These are phyloP conservation scores for Sebastes elongatus DNA, from an alignment of 2,797 vertebrate species.

Conservation along the genomic window DNA sequence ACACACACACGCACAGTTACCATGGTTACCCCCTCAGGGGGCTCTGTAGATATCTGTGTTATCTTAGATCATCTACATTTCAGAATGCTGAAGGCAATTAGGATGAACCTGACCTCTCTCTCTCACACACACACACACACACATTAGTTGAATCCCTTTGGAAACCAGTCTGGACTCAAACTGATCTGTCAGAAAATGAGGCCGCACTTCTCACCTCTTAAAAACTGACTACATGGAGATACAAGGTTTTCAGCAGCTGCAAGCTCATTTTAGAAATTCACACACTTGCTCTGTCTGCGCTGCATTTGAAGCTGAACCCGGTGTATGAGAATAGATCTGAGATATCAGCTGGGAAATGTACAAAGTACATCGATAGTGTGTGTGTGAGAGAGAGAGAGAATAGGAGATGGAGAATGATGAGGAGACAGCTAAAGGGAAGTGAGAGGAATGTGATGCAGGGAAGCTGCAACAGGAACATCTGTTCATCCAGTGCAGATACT, in stretches of 20 bases:
- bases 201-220: not conserved
- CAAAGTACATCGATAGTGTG: not conserved
- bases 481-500: conserved; percentile 18
- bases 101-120: conserved; percentile 17
- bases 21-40: conserved; percentile 43
- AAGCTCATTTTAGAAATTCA: conserved; percentile 5
- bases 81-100: conserved; percentile 46
- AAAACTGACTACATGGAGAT: not conserved
- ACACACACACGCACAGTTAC: conserved; percentile 33
- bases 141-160: not conserved
- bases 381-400: not conserved
- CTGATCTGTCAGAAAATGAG: conserved; percentile 5
- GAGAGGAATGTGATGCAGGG: conserved; percentile 10
- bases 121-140: not conserved
- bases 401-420: not conserved
- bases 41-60: conserved; percentile 10
- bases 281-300: not conserved
- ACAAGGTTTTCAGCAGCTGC: not conserved
- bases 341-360: conserved; percentile 18
- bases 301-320: conserved; percentile 19
- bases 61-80: conserved; percentile 50
- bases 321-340: conserved; percentile 36
- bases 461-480: not conserved
- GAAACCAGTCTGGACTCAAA: not conserved
- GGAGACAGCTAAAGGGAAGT: not conserved